These are phyloP conservation scores for Melopsittacus undulatus DNA, from an alignment of 2,797 vertebrate species.

Conservation along the genomic window DNA sequence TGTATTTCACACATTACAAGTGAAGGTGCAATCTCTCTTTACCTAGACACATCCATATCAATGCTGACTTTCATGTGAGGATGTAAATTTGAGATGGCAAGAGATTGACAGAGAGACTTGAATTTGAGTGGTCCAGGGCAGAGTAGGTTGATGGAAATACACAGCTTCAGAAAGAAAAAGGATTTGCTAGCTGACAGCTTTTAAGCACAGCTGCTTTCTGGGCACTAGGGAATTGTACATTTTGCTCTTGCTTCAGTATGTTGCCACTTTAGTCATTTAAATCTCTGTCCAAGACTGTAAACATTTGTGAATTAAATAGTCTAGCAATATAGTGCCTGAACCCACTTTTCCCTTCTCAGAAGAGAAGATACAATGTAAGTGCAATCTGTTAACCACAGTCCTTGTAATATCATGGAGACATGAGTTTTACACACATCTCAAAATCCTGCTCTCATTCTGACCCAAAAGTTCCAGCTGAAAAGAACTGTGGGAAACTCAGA, in stretches of 20 bases:
- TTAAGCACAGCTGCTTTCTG: conserved; percentile 21
- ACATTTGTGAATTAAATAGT: background rate
- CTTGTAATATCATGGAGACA: background rate
- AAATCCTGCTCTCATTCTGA: background rate
- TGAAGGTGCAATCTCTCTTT: background rate
- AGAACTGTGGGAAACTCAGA: background rate
- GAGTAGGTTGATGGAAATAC: background rate
- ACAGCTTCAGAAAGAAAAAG: background rate
- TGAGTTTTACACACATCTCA: background rate
- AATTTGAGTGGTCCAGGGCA: background rate
- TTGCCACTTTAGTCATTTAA: conserved; percentile 5
- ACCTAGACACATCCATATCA: background rate
- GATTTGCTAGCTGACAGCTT: conserved; percentile 23
- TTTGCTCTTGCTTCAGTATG: background rate
- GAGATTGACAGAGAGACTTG: background rate
- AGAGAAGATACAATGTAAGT: background rate
- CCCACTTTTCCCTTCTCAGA: background rate
- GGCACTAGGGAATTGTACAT: background rate
- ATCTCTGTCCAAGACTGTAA: conserved; percentile 16
- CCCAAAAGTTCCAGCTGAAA: background rate
- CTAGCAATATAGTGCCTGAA: background rate
- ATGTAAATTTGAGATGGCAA: background rate
- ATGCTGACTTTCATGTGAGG: background rate
- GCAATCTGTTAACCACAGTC: background rate
- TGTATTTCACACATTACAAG: background rate